A percentile compares a stretch with the other conserved stretches of the same genome.
Evolutionary conservation across 2,797 vertebrate genomes (phyloP).

Genomic region (Chelmon rostratus): DNA sequence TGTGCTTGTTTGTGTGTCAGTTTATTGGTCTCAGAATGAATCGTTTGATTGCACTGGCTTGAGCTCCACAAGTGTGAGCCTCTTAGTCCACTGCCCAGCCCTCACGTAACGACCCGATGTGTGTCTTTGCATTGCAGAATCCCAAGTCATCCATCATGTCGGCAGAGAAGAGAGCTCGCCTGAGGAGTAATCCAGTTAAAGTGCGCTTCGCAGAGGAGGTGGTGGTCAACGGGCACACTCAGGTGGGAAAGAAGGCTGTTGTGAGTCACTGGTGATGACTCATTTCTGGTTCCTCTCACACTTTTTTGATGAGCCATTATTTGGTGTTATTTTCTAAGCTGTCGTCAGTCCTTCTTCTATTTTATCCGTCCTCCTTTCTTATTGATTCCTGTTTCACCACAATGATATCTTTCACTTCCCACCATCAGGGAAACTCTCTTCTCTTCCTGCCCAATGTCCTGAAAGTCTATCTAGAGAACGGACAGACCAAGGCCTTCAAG

Average conservation of each 20-base stretch:
- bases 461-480: conserved; percentile 98
- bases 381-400: conserved; percentile 21
- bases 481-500: conserved; percentile 99
- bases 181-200: conserved; percentile 97
- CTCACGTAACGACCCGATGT: background rate
- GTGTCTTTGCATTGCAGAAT: conserved; percentile 85
- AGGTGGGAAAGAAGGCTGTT: conserved; percentile 82
- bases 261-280: background rate
- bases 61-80: background rate
- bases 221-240: conserved; percentile 94
- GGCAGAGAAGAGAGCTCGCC: conserved; percentile 95
- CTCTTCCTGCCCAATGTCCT: conserved; percentile 98
- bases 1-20: conserved; percentile 11
- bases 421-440: conserved; percentile 93
- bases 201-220: conserved; percentile 98
- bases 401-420: conserved; percentile 34
- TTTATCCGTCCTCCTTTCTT: conserved; percentile 16
- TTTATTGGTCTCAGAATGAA: conserved; percentile 9
- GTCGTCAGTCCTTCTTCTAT: conserved; percentile 1
- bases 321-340: conserved; percentile 6
- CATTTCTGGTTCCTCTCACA: conserved; percentile 6
- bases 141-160: conserved; percentile 98
- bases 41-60: background rate
- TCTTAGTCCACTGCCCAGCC: background rate
- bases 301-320: conserved; percentile 6